Evolutionary conservation across 2,113 vertebrate species (phyloP).

Genomic region (Platycercus adscitus): DNA sequence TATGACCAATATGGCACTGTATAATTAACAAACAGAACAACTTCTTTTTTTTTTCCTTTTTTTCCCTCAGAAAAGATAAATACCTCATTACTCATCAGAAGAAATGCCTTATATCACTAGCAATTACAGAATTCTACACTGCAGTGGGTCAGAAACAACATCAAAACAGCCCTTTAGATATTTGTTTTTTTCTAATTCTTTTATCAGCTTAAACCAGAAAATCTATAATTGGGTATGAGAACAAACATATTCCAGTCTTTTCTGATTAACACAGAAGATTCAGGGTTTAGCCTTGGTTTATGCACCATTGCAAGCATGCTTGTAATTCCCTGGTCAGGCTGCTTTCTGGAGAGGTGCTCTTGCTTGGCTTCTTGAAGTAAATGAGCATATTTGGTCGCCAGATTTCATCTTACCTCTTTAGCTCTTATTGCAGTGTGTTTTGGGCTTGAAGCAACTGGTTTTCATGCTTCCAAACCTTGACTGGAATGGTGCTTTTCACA

Average conservation of each 20-base stretch:
- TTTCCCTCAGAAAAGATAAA: background rate
- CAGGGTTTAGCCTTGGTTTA: background rate
- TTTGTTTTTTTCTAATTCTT: background rate
- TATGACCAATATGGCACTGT: background rate
- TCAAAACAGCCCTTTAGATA: background rate
- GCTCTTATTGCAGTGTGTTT: background rate
- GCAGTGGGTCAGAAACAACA: background rate
- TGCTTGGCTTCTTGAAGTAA: background rate
- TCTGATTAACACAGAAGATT: background rate
- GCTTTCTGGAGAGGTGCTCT: background rate
- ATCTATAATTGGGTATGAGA: background rate
- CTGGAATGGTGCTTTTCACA: background rate
- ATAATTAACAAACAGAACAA: background rate
- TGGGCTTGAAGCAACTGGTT: background rate
- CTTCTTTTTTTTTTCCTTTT: background rate
- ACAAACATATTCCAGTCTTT: background rate
- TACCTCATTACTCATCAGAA: background rate
- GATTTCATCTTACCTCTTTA: background rate
- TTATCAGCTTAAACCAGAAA: background rate
- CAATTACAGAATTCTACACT: background rate
- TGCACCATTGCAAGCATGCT: background rate
- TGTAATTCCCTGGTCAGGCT: background rate
- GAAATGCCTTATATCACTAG: background rate
- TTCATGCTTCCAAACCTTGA: background rate
- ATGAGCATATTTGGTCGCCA: background rate